Evolutionary conservation across 1,140 invertebrate species (phyloP).

Genomic region (Augochlora pura): DNA sequence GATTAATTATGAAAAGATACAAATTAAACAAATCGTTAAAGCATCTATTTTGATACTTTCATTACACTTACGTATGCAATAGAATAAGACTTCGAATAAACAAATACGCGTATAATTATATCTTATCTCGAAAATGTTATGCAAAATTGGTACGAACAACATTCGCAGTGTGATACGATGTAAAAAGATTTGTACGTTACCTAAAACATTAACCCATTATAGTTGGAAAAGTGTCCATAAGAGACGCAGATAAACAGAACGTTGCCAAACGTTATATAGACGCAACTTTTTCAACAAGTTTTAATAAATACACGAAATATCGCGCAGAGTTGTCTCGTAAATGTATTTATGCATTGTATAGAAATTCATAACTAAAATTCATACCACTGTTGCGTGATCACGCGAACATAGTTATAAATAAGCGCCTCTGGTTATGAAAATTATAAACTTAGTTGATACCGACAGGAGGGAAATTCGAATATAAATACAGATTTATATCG

Average conservation of each 20-base stretch:
- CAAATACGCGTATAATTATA: not conserved
- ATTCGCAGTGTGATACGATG: not conserved
- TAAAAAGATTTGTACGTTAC: constrained; percentile 27
- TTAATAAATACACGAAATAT: constrained; percentile 18
- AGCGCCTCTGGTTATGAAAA: too few species aligned
- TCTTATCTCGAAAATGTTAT: not conserved
- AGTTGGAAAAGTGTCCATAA: constrained; percentile 6
- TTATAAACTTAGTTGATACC: too few species aligned
- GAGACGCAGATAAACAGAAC: not conserved
- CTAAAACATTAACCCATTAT: constrained; percentile 46
- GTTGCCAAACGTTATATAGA: constrained; percentile 7
- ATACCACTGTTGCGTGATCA: too few species aligned
- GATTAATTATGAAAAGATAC: too few species aligned
- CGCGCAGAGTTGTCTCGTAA: constrained; percentile 3
- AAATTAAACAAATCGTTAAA: too few species aligned
- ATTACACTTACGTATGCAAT: too few species aligned
- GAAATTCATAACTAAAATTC: constrained; percentile 14
- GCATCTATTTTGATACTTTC: too few species aligned
- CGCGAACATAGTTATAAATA: too few species aligned
- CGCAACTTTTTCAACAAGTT: constrained; percentile 14
- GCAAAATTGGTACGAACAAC: not conserved
- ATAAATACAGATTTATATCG: too few species aligned
- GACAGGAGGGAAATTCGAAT: too few species aligned
- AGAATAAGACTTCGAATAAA: not conserved
- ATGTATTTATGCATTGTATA: not conserved